Evolutionary conservation across 1,140 invertebrate species (phyloP), one percentile per base, ranked within the genome.

Genomic region (Drosophila nigrodunni): DNA sequence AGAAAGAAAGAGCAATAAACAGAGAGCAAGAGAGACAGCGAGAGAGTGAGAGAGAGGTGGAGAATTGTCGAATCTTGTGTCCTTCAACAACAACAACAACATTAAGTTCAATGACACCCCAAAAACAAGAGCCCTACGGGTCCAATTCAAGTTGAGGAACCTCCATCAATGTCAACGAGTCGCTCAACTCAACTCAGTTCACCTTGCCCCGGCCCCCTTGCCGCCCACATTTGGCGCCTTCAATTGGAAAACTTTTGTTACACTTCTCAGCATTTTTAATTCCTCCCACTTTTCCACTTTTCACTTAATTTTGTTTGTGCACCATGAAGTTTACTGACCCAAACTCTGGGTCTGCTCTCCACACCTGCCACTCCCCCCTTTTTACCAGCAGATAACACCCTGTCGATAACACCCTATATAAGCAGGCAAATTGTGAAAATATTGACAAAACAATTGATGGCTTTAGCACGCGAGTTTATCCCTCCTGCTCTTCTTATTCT

Each of bases 211-310:
- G 15, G 18, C 18, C 18, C 37, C 35, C 41, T 5, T 11, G 7
- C 3, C 15, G 6, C 13, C 11, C 35, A 7, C 47, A 11, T 34
- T 46, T n/a, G 30, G 60, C 49, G 67, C 52, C 62, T 78, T 86
- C 79, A 83, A 87, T 88, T 88, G 85, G 80, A 87, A 88, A 87
- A 87, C 83, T 87, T 87, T 87, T 87, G 82, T 67, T 88, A 82
- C 85, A 80, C 83, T 88, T 87, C 61, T 46, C 61, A 67, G 67
- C 61, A 72, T 78, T 82, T 86, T 86, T 82, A 77, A 88, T 79
- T 86, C 35, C 41, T n/a, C 47, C 68, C 50, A 68, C 46, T 30
- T 30, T 30, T 61, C 44, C 37, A 34, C 11, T 47, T 69, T 87
- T 61, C 60, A 61, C 69, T 74, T 59, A 58, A 66, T 72, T 87